Conservation (phyloP, 2,113 vertebrate genomes). For the Colinus virginianus region DNA sequence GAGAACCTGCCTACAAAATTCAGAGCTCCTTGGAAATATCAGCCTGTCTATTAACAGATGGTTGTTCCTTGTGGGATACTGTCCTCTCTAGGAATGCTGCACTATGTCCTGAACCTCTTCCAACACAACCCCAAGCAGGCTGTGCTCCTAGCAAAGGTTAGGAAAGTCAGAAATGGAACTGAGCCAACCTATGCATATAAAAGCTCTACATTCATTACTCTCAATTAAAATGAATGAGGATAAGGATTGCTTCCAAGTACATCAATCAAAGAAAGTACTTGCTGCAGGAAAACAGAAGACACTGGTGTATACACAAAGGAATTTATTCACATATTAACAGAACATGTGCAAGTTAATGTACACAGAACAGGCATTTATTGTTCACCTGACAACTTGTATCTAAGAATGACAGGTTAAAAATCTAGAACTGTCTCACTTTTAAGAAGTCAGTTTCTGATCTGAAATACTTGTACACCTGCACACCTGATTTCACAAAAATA, state of each 20-base stretch:
- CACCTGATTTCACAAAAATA: neutral
- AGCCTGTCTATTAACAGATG: constrained; percentile 58
- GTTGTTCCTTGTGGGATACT: constrained; percentile 30
- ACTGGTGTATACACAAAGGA: constrained; percentile 18
- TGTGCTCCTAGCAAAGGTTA: constrained; percentile 64
- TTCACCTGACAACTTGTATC: neutral
- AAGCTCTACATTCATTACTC: constrained; percentile 73
- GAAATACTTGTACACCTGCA: neutral
- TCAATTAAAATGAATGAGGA: constrained; percentile 74
- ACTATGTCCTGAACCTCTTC: constrained; percentile 46
- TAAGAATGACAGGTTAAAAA: neutral
- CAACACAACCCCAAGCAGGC: constrained; percentile 47
- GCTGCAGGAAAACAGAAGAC: constrained; percentile 70
- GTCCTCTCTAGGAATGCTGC: constrained; percentile 10
- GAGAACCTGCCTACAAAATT: constrained; percentile 21
- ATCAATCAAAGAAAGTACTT: constrained; percentile 73
- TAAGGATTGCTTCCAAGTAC: constrained; percentile 69
- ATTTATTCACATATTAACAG: constrained; percentile 49
- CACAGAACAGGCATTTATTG: neutral
- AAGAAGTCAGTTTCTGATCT: neutral
- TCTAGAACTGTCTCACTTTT: neutral
- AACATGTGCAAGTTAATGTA: neutral
- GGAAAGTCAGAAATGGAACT: constrained; percentile 66
- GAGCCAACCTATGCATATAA: constrained; percentile 59
- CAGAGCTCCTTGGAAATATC: constrained; percentile 41